Base-by-base conservation (phyloP, 2,888 invertebrate species). In the Parnassius orleans region DNA sequence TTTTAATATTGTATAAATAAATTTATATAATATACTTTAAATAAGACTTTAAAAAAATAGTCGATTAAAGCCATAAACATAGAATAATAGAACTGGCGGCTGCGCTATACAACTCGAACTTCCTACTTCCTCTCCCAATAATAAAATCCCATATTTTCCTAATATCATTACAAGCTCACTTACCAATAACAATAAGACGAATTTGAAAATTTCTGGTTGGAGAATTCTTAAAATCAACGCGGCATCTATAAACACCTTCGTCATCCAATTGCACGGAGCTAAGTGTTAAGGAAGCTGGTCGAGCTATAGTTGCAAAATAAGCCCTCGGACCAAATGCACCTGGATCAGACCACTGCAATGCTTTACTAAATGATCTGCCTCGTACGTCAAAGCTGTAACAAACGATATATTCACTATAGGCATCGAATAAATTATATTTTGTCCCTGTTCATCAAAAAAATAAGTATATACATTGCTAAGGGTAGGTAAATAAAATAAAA, bases 181-280 rank as follows among this genome's bases (percentile, higher is more conserved):
- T 91, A 98, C 98, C 97, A 83, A 97, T 96, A 75, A 98, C 97
- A 77, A 96, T 96, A 71, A 98, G 94, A 81, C 96, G 95, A 83
- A 97, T 96, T 78, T 96, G 95, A 84, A 96, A 96, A 84, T 96
- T 97, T 75, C 97, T 94, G 12, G 97, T 97, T 43, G 97, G 97
- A 10, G 97, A 96, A 78, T 96, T 96, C 75, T 95, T 95, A 86
- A 97, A 98, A 88, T 98, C 97, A 44, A 98, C 97, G 67, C 98
- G 93, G 84, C 98, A 98, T 71, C 97, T 93, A 88, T 98, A 98
- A 63, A 93, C 92, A 54, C 97, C 97, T 80, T 97, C 97, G 75
- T 98, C 98, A 75, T 96, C 95, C 71, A 97, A 89, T 77, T 96
- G 95, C 60, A 98, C 96, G 63, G 96, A 96, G 78, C 95, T 96